Evolutionary conservation across 2,113 vertebrate genomes (phyloP).

Genomic region (Steatornis caripensis): DNA sequence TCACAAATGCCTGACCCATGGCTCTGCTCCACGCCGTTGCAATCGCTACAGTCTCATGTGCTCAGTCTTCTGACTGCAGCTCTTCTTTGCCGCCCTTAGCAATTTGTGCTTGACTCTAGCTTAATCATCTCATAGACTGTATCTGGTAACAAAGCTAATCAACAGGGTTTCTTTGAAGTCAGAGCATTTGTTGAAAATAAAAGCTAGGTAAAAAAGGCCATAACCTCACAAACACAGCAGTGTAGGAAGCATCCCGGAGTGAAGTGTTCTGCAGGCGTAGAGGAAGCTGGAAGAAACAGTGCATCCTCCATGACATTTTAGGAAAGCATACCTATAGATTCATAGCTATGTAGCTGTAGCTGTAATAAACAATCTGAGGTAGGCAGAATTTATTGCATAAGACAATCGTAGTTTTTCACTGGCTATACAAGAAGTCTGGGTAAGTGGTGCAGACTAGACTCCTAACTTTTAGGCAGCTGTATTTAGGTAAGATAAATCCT

Average conservation of each 20-base stretch:
- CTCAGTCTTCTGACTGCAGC: background rate
- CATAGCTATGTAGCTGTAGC: background rate
- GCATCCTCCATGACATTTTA: background rate
- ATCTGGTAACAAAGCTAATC: background rate
- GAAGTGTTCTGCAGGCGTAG: background rate
- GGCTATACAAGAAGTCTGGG: background rate
- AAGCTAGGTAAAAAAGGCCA: background rate
- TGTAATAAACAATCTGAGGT: background rate
- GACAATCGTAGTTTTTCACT: background rate
- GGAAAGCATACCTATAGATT: background rate
- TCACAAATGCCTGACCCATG: background rate
- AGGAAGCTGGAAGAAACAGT: background rate
- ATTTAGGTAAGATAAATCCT: background rate
- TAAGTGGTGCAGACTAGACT: background rate
- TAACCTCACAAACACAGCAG: background rate
- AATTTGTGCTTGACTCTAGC: background rate
- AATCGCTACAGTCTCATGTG: background rate
- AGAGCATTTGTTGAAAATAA: background rate
- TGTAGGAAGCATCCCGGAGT: background rate
- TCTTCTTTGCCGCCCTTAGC: background rate
- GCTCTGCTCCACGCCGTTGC: fast-evolving
- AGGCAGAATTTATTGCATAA: background rate
- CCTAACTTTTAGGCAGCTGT: background rate
- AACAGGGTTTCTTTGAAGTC: background rate
- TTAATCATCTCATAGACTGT: background rate